phyloP scores from a whole-genome alignment of 2,113 vertebrate species.

The Indri indri region DNA sequence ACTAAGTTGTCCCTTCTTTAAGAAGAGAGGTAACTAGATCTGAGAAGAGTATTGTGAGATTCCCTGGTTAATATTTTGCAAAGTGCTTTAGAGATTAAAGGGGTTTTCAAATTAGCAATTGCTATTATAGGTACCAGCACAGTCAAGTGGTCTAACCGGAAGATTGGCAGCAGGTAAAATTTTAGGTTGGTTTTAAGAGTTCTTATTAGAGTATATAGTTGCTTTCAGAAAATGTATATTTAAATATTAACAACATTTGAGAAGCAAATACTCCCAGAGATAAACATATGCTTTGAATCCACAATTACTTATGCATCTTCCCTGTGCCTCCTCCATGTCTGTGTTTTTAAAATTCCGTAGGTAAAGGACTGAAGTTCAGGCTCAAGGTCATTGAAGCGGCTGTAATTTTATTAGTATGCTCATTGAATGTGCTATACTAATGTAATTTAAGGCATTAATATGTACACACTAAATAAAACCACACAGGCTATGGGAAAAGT shows the following conservation, averaged over 20 bases:
- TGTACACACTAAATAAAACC: conserved; percentile 66
- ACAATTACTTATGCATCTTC: conserved; percentile 15
- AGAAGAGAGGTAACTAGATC: not conserved
- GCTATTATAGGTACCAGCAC: not conserved
- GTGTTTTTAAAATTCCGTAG: conserved; percentile 47
- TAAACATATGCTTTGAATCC: not conserved
- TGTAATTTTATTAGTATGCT: not conserved
- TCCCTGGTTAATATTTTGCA: not conserved
- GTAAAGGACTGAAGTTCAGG: conserved; percentile 7
- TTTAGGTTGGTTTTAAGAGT: not conserved
- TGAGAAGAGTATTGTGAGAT: not conserved
- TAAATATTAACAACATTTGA: conserved; percentile 58
- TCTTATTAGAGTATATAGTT: conserved; percentile 20
- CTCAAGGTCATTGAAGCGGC: conserved; percentile 69
- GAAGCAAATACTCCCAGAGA: conserved; percentile 38
- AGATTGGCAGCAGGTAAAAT: conserved; percentile 39
- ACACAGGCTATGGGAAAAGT: conserved; percentile 20
- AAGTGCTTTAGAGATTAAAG: conserved; percentile 17
- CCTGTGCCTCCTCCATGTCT: not conserved
- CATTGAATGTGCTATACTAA: conserved; percentile 59
- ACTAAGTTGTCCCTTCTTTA: not conserved
- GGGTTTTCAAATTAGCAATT: not conserved
- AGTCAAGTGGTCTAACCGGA: not conserved
- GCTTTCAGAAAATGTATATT: conserved; percentile 51
- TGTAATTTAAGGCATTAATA: conserved; percentile 71